These are phyloP conservation scores for Epistrophe eligans DNA, from an alignment of 2,888 invertebrate genomes.

Conservation along the genomic window DNA sequence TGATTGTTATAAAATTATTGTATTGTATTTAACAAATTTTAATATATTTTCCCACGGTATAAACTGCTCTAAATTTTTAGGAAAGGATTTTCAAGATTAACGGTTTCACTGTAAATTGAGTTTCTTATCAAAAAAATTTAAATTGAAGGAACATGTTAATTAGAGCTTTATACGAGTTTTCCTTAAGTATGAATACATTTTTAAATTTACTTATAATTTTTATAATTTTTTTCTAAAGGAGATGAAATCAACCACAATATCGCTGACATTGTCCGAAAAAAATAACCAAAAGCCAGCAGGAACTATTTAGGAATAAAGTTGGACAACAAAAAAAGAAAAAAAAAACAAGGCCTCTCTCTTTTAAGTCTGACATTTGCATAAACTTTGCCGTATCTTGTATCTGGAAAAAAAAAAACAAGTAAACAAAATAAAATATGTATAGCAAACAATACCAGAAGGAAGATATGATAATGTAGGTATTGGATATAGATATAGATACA, in stretches of 20 bases:
- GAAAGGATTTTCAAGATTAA: no score
- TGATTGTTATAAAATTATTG: no score
- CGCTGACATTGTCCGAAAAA: background rate
- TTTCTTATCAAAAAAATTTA: no score
- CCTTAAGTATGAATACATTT: no score
- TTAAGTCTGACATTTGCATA: conserved; percentile 51
- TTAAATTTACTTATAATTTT: no score
- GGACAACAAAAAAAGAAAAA: background rate
- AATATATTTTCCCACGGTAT: no score
- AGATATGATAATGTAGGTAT: background rate
- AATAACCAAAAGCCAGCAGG: background rate
- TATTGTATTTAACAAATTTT: no score
- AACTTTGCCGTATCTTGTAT: conserved; percentile 36
- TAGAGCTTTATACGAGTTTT: no score
- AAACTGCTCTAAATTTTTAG: no score
- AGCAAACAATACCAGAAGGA: conserved; percentile 33
- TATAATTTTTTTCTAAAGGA: background rate
- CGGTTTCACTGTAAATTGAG: no score
- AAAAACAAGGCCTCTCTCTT: conserved; percentile 16
- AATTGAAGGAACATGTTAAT: no score
- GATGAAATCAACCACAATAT: background rate
- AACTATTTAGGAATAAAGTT: conserved; percentile 1
- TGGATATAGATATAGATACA: background rate
- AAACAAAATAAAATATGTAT: background rate
- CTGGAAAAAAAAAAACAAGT: conserved; percentile 13